Percentiles rank a stretch among this genome's conserved stretches.
Conservation (phyloP, 2,797 vertebrate species). For the Myotis myotis region DNA sequence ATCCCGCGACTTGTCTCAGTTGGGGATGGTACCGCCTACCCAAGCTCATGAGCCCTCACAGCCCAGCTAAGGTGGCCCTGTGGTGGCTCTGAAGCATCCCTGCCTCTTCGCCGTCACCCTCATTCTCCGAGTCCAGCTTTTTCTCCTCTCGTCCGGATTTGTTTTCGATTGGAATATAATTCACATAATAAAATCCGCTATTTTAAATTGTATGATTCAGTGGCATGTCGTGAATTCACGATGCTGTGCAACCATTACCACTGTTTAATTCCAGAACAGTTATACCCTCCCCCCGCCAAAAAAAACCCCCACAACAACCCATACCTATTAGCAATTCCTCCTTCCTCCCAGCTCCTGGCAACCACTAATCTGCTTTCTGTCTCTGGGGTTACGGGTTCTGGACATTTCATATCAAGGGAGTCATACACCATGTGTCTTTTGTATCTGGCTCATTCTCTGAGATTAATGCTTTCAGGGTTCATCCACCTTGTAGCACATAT, state of each 20-base stretch:
- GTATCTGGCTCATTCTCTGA: neutral
- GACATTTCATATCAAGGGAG: neutral
- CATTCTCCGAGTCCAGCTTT: neutral
- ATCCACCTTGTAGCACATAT: rapidly evolving
- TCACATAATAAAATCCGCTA: neutral
- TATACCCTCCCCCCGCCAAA: rapidly evolving
- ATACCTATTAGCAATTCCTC: neutral
- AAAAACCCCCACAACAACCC: neutral
- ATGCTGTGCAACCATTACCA: neutral
- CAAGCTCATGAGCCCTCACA: neutral
- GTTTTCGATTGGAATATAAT: neutral
- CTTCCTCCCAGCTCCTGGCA: neutral
- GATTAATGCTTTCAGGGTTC: neutral
- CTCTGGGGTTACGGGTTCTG: neutral
- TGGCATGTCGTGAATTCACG: neutral
- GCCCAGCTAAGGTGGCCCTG: neutral
- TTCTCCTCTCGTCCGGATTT: neutral
- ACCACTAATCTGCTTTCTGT: neutral
- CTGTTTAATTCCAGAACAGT: neutral
- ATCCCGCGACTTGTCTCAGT: neutral
- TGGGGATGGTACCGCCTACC: neutral
- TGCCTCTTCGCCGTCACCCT: neutral
- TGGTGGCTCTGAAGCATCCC: neutral
- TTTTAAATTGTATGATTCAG: neutral
- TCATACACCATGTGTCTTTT: neutral